Percentiles rank a stretch among this genome's conserved stretches.
phyloP scores from a whole-genome alignment of 2,888 invertebrate genomes.

The Apocheima hispidaria region DNA sequence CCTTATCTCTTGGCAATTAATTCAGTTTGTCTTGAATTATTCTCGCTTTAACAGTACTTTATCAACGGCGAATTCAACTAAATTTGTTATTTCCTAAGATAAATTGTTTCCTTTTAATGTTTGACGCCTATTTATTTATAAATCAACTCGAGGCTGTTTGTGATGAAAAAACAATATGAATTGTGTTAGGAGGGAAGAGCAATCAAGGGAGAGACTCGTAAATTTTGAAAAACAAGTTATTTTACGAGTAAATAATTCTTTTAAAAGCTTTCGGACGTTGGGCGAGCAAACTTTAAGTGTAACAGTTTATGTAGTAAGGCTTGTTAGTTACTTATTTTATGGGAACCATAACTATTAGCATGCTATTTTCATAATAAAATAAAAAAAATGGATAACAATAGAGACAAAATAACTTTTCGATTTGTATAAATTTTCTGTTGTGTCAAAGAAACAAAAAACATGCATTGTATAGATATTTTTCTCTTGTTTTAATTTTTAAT shows the following conservation, averaged over 20 bases:
- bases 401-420: no score
- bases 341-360: no score
- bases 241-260: slow-evolving; percentile 4
- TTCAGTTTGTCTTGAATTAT: slow-evolving; percentile 59
- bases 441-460: no score
- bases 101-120: slow-evolving; percentile 37
- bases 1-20: slow-evolving; percentile 69
- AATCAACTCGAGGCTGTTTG: slow-evolving; percentile 25
- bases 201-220: slow-evolving; percentile 27
- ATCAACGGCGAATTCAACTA: slow-evolving; percentile 56
- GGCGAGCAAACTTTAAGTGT: background rate
- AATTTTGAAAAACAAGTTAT: slow-evolving; percentile 16
- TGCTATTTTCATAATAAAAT: no score
- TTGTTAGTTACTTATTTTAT: no score
- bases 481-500: no score
- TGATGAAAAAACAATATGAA: slow-evolving; percentile 39
- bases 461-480: no score
- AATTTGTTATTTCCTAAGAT: slow-evolving; percentile 50
- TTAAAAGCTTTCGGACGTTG: background rate
- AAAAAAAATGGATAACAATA: no score
- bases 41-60: slow-evolving; percentile 58
- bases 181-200: slow-evolving; percentile 23
- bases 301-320: no score
- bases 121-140: slow-evolving; percentile 35
- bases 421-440: no score